Evolutionary conservation across 2,888 invertebrate species (phyloP).

Genomic region (Protonemura montana): DNA sequence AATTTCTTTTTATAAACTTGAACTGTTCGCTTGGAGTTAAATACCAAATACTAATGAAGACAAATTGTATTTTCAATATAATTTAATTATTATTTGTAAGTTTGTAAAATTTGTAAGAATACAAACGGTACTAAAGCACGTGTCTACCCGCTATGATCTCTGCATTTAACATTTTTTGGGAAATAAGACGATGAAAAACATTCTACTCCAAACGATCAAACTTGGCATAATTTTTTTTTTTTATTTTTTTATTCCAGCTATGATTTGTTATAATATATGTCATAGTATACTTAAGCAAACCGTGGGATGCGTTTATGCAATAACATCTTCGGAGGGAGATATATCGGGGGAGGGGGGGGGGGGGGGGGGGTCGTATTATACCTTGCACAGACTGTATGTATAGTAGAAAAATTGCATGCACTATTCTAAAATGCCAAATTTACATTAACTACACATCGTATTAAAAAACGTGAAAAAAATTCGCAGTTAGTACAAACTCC

Average conservation of each 20-base stretch:
- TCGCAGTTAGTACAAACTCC: conserved; percentile 39
- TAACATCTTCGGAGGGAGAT: conserved; percentile 37
- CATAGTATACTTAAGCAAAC: not conserved
- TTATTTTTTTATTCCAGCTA: conserved; percentile 33
- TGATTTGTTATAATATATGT: conserved; percentile 1
- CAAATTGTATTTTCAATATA: not conserved
- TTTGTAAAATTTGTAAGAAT: not conserved
- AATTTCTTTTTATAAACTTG: not conserved
- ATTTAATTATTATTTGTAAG: not conserved
- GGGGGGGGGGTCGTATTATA: conserved; percentile 1
- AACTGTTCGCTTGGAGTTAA: not conserved
- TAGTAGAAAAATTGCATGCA: conserved; percentile 48
- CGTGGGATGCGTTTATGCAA: conserved; percentile 7
- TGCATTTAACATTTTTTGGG: not conserved
- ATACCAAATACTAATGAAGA: not conserved
- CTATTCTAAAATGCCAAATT: conserved; percentile 40
- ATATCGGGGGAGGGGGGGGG: no score
- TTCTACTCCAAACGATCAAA: not conserved
- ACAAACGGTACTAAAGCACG: not conserved
- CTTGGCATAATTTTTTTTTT: conserved; percentile 12
- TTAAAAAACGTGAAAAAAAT: conserved; percentile 42
- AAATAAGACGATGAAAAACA: not conserved
- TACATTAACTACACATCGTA: conserved; percentile 27
- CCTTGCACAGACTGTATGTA: conserved; percentile 45
- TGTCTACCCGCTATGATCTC: not conserved